Evolutionary conservation across 2,888 invertebrate genomes (phyloP).

Genomic region (Dysmachus trigonus): DNA sequence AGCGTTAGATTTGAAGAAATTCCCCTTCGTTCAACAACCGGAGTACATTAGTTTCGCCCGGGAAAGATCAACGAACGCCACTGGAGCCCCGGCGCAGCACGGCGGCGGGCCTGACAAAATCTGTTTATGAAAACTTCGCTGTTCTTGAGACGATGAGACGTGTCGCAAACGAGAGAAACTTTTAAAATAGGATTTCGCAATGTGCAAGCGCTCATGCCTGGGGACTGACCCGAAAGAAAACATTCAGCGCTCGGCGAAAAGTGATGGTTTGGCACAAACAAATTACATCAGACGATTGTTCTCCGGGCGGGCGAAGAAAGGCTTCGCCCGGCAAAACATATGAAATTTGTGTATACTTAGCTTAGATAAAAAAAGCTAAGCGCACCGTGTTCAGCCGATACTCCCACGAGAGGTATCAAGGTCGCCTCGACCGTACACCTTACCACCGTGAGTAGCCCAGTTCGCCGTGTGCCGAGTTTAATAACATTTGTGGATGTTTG

Average conservation of each 20-base stretch:
- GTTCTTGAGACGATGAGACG: slow-evolving; percentile 5
- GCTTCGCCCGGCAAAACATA: neutral
- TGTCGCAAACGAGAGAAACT: slow-evolving; percentile 27
- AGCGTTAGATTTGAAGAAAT: neutral
- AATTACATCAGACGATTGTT: slow-evolving; percentile 2
- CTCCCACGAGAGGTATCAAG: slow-evolving; percentile 15
- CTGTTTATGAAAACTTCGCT: slow-evolving; percentile 27
- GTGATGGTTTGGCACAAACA: slow-evolving; percentile 28
- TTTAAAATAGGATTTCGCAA: slow-evolving; percentile 36
- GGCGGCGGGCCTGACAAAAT: slow-evolving; percentile 16
- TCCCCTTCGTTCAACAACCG: neutral
- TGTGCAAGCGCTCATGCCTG: neutral
- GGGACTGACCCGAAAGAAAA: slow-evolving; percentile 17
- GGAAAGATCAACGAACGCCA: neutral
- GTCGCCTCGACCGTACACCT: neutral
- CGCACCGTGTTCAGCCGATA: neutral
- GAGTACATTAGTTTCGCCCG: neutral
- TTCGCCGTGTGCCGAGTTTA: neutral
- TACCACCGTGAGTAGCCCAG: neutral
- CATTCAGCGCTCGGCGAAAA: neutral
- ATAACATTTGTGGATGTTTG: neutral
- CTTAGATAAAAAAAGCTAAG: neutral
- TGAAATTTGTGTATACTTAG: neutral
- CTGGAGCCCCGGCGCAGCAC: neutral
- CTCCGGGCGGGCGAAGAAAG: neutral